Evolutionary conservation across 1,140 invertebrate genomes (phyloP), one percentile per base, ranked within the genome.

Genomic region (Trichoplusia ni): DNA sequence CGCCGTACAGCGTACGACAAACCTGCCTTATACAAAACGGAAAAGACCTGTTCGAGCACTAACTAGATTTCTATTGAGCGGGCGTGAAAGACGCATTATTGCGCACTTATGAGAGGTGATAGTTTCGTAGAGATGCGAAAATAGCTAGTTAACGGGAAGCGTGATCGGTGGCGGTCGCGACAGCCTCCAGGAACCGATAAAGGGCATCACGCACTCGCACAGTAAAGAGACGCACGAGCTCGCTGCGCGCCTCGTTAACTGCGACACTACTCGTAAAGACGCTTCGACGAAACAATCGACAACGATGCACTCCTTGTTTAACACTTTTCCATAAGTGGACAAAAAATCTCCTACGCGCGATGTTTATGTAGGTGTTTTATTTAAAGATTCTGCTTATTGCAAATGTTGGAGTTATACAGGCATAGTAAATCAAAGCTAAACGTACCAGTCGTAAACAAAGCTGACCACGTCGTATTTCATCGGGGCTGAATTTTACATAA

Each of bases 181-280:
- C 77, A 76, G 80, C 76, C 79, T 89, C 86, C 74, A 64, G 75
- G 86, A 89, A 89, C 76, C 84, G 73, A 89, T 89, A 87, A 87
- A 86, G 81, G 78, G 74, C 75, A 81, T 77, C 75, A 69, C 67
- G 73, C 74, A 69, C 65, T 70, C 65, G 65, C 63, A 77, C 75
- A 67, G 70, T 83, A 80, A 82, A 77, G 77, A 71, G 63, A 29
- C 64, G 44, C 72, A 72, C 72, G 75, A 77, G 69, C 61, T 60
- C 54, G 37, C 62, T 53, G 72, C 64, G 66, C 71, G 82, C 77
- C 79, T 86, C 84, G 84, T 89, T 86, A 89, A 88, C 81, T 71
- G 56, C 65, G 59, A 54, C 38, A 49, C 62, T 73, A 79, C 75
- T 85, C 83, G 77, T 84, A 86, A 87, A 86, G 68, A 64, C 68